Evolutionary conservation across 2,888 invertebrate species (phyloP).

Genomic region (Xylota sylvarum): DNA sequence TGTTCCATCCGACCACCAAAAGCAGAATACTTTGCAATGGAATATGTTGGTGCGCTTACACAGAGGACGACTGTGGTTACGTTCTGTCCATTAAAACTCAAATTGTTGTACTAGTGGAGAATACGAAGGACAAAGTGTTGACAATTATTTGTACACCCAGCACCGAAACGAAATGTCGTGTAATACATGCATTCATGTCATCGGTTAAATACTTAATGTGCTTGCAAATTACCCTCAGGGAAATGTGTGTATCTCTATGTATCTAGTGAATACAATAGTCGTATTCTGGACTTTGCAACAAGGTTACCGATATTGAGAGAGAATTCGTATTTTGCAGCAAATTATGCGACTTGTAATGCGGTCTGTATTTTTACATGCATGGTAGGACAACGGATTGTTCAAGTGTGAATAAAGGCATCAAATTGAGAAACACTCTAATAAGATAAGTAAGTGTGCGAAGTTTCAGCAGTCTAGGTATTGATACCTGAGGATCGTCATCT

Average conservation of each 20-base stretch:
- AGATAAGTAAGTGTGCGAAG: too few species aligned
- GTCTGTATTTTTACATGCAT: background rate
- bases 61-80: slow-evolving; percentile 57
- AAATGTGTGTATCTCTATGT: slow-evolving; percentile 2
- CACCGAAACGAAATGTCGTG: slow-evolving; percentile 70
- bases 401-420: too few species aligned
- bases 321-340: background rate
- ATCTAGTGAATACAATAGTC: background rate
- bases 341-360: slow-evolving; percentile 3
- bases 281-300: slow-evolving; percentile 41
- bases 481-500: too few species aligned
- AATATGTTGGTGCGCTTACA: slow-evolving; percentile 39
- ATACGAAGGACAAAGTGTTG: slow-evolving; percentile 71
- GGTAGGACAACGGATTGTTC: too few species aligned
- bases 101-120: slow-evolving; percentile 62
- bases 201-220: slow-evolving; percentile 74
- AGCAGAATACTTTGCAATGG: background rate
- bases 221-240: slow-evolving; percentile 66
- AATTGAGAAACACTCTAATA: too few species aligned
- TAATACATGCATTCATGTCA: slow-evolving; percentile 72
- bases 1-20: slow-evolving; percentile 6
- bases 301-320: slow-evolving; percentile 25
- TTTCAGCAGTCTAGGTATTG: too few species aligned
- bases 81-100: slow-evolving; percentile 71
- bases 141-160: slow-evolving; percentile 64